Base-by-base conservation (phyloP, 2,113 vertebrate species). In the Cygnus buccinator region DNA sequence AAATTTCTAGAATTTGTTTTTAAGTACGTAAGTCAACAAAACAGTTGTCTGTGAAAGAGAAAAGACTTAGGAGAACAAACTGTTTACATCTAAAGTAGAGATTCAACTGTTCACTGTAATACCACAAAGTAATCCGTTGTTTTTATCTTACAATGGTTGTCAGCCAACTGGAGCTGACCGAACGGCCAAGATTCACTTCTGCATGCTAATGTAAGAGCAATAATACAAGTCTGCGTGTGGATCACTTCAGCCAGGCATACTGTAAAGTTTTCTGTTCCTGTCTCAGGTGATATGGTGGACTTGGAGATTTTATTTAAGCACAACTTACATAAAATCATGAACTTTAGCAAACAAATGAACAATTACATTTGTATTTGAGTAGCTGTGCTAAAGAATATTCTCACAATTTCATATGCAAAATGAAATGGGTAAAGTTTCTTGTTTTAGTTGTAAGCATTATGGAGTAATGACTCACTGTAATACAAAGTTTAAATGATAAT, bases 201-300 rank as follows among this genome's bases (percentile, higher is more conserved):
- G n/a, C 41, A 6, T 13, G 55, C 63, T 39, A 4, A 39, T 21
- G 31, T 22, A 21, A 10, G 62, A 22, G 5, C 54, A 43, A 25
- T 1, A 19, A 10, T 6, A 7, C 22, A 55, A 15, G 21, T 5
- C 13, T 57, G 43, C 29, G 11, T 13, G 0, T 5, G 37, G 44
- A 9, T 43, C 35, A 1, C 33, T 16, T 46, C 68, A 46, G 46
- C 55, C 70, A 62, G 54, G 23, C 61, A 54, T 44, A 18, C 43
- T 43, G 52, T 17, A 11, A 26, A 14, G 29, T 48, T 3, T 50
- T 13, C 70, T 54, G 70, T 35, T 35, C 31, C 57, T 50, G 33
- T 72, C 31, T 52, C 52, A 31, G 14, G 22, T 55, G 65, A 25
- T 16, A 18, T 19, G 13, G 19, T 29, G 46, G 41, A n/a, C 29